Evolutionary conservation across 2,797 vertebrate species (phyloP).

Genomic region (Epinephelus awoara): DNA sequence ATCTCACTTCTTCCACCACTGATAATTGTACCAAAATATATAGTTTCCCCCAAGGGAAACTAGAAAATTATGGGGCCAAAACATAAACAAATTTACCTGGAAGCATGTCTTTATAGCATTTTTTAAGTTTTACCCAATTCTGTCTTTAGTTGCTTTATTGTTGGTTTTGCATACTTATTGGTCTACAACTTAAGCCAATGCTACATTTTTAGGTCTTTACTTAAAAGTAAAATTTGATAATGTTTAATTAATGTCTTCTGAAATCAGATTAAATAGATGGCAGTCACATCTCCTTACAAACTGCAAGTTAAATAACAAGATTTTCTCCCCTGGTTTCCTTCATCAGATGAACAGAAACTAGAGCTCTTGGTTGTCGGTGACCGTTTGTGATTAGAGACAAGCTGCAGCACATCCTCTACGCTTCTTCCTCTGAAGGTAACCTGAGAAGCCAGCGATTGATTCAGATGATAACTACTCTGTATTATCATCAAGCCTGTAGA

Average conservation of each 20-base stretch:
- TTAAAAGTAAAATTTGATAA: too few species aligned
- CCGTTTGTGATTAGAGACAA: constrained; percentile 8
- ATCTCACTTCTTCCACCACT: too few species aligned
- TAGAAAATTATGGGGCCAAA: neutral
- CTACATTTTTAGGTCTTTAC: too few species aligned
- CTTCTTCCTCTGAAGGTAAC: constrained; percentile 22
- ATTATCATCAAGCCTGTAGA: neutral
- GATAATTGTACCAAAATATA: too few species aligned
- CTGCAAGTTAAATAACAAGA: neutral
- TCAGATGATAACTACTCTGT: neutral
- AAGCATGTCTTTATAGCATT: neutral
- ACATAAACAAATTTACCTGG: neutral
- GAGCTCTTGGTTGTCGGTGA: neutral
- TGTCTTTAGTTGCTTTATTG: neutral
- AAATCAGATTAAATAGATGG: neutral
- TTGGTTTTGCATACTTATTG: neutral
- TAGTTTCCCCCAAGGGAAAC: neutral
- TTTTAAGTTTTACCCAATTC: neutral
- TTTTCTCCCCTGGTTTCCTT: neutral
- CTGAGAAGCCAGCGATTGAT: neutral
- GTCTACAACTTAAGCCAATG: neutral
- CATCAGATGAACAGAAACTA: constrained; percentile 38
- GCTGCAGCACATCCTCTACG: constrained; percentile 26
- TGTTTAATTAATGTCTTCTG: neutral
- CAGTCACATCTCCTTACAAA: neutral